phyloP scores from a whole-genome alignment of 2,797 vertebrate species.

The Hyperoplus immaculatus region DNA sequence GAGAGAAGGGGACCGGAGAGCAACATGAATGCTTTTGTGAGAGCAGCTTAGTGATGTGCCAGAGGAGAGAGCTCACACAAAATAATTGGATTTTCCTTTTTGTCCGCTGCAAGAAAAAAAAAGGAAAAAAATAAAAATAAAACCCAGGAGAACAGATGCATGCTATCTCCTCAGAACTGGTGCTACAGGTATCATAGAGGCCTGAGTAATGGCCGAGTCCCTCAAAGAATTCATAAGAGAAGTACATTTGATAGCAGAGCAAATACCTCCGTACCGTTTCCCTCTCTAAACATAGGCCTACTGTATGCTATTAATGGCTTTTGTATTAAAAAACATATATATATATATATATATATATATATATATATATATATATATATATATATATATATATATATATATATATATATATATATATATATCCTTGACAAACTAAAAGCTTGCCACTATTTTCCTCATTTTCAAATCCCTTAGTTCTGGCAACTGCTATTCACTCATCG shows the following conservation, averaged over 20 bases:
- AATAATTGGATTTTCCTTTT: conserved; percentile 81
- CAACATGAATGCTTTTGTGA: conserved; percentile 67
- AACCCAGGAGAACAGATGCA: conserved; percentile 44
- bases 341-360: no score
- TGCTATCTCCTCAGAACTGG: conserved; percentile 46
- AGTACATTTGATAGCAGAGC: conserved; percentile 27
- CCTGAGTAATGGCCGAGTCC: conserved; percentile 42
- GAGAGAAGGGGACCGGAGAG: conserved; percentile 52
- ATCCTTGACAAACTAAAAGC: background rate
- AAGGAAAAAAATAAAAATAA: background rate
- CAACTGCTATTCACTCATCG: conserved; percentile 50
- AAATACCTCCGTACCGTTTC: conserved; percentile 8
- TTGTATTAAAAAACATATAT: background rate
- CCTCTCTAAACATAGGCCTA: background rate
- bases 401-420: no score
- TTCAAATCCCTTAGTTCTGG: conserved; percentile 18
- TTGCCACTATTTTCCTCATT: background rate
- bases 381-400: no score
- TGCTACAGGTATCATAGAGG: conserved; percentile 65
- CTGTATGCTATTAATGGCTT: background rate
- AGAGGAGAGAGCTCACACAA: conserved; percentile 67
- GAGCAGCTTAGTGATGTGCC: conserved; percentile 69
- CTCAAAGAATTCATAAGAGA: conserved; percentile 48
- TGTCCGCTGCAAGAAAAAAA: conserved; percentile 39
- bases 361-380: no score